Evolutionary conservation across 2,113 vertebrate species (phyloP).

Genomic region (Vireo altiloquus): DNA sequence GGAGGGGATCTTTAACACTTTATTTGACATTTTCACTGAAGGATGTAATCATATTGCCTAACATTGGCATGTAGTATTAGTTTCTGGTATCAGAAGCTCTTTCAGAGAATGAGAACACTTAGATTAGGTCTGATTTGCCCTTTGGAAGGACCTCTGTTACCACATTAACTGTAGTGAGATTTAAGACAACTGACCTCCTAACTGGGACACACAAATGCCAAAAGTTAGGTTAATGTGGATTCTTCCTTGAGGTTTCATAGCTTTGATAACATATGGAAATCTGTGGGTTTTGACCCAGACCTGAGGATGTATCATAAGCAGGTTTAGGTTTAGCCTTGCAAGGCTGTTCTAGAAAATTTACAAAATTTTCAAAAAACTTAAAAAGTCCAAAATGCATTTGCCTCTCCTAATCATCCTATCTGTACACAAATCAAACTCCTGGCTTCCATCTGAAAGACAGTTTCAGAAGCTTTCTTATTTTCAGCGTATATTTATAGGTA

Average conservation of each 20-base stretch:
- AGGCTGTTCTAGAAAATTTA: not conserved
- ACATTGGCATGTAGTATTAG: not conserved
- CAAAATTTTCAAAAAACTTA: not conserved
- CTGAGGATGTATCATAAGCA: not conserved
- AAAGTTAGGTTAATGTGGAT: not conserved
- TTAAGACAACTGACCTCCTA: not conserved
- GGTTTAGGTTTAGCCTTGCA: not conserved
- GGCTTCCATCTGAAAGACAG: not conserved
- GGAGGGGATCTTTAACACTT: not conserved
- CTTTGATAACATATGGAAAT: not conserved
- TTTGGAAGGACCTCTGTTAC: not conserved
- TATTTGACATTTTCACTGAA: not conserved
- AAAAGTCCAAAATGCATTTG: not conserved
- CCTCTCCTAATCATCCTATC: not conserved
- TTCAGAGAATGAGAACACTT: not conserved
- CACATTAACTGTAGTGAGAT: not conserved
- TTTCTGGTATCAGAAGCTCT: not conserved
- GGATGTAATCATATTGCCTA: not conserved
- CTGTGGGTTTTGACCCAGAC: not conserved
- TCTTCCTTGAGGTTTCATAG: not conserved
- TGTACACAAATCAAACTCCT: not conserved
- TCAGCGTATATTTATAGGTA: not conserved
- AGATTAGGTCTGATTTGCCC: not conserved
- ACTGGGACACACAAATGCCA: not conserved
- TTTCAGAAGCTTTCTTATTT: not conserved